Evolutionary conservation across 2,113 vertebrate species (phyloP).

Genomic region (Lophura nycthemera): DNA sequence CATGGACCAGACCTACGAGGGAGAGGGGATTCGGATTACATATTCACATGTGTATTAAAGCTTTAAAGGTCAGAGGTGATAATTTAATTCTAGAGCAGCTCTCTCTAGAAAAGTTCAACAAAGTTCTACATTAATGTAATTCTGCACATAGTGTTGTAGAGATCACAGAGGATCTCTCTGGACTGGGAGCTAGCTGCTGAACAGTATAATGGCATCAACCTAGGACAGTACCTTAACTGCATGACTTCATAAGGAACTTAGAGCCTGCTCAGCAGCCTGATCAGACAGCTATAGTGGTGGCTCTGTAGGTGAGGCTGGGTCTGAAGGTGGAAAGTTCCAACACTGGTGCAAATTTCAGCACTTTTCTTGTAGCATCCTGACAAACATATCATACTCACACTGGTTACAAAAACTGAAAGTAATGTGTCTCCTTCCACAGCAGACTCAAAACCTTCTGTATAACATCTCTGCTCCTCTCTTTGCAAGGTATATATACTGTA

Average conservation of each 20-base stretch:
- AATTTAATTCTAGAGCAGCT: not conserved
- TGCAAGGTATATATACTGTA: not conserved
- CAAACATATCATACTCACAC: not conserved
- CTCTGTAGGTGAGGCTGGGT: not conserved
- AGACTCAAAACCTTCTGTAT: not conserved
- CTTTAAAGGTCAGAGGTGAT: not conserved
- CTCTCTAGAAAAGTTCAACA: not conserved
- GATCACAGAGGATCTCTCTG: not conserved
- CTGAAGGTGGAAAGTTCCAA: not conserved
- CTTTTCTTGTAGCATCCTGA: not conserved
- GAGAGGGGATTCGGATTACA: not conserved
- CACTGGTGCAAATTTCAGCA: not conserved
- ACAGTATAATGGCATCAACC: not conserved
- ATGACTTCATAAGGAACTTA: not conserved
- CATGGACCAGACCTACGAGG: not conserved
- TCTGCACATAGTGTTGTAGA: not conserved
- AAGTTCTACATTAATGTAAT: not conserved
- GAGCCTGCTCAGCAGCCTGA: not conserved
- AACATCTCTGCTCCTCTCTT: not conserved
- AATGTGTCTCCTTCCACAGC: not conserved
- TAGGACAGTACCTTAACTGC: not conserved
- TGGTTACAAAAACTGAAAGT: not conserved
- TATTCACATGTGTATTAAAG: not conserved
- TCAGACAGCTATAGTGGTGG: not conserved
- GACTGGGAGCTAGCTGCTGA: not conserved